Conservation (phyloP, 1,140 invertebrate species). For the Dolichoris vasculosae region DNA sequence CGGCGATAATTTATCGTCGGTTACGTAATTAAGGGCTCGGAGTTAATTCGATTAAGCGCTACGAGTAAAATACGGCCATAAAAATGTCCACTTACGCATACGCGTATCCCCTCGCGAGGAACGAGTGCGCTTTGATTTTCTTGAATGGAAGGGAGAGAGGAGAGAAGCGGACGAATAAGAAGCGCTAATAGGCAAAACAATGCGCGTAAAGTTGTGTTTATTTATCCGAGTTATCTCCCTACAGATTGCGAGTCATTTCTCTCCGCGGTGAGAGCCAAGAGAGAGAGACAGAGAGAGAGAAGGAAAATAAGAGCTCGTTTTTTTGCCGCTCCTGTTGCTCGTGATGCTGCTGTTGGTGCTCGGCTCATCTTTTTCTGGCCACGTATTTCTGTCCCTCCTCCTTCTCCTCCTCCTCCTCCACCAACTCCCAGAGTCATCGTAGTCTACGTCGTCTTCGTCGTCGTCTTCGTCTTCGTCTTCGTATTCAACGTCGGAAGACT, state of each 20-base stretch:
- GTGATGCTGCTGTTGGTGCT: too few species aligned
- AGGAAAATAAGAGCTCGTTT: neutral
- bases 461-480: too few species aligned
- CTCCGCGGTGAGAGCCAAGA: neutral
- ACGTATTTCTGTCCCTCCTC: constrained; percentile 10
- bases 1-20: neutral
- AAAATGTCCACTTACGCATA: too few species aligned
- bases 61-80: too few species aligned
- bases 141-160: too few species aligned
- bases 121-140: too few species aligned
- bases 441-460: too few species aligned
- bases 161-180: too few species aligned
- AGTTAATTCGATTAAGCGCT: constrained; percentile 3
- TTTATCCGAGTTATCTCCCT: constrained; percentile 33
- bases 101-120: too few species aligned
- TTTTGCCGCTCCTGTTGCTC: constrained; percentile 12
- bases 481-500: constrained; percentile 20
- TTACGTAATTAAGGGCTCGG: neutral
- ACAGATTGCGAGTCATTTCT: constrained; percentile 19
- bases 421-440: too few species aligned
- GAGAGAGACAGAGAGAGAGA: constrained; percentile 14
- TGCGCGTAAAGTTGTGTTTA: constrained; percentile 31
- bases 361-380: constrained; percentile 13
- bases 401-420: too few species aligned
- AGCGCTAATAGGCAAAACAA: constrained; percentile 43